A percentile compares a stretch with the other conserved stretches of the same genome.
Conservation (phyloP, 1,140 invertebrate species). For the Heliconius eleuchia region DNA sequence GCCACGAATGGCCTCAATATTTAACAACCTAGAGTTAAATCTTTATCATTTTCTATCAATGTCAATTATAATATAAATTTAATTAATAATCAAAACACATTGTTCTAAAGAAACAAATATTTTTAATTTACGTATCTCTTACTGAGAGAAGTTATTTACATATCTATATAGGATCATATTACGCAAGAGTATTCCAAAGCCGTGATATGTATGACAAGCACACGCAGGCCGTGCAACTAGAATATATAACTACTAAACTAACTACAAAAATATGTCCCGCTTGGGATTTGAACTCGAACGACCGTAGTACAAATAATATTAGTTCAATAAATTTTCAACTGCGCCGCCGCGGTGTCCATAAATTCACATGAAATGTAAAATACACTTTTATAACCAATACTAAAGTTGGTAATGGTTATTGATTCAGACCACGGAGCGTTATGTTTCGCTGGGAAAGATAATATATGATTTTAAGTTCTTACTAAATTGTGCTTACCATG, state of each 20-base stretch:
- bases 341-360: background rate
- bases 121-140: too few species aligned
- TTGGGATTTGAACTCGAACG: background rate
- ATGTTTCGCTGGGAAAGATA: background rate
- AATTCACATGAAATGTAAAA: background rate
- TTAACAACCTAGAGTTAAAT: too few species aligned
- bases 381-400: background rate
- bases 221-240: background rate
- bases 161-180: background rate
- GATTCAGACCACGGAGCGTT: background rate
- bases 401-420: constrained; percentile 10
- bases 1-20: too few species aligned
- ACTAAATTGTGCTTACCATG: background rate
- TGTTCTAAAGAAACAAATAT: too few species aligned
- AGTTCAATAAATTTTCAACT: background rate
- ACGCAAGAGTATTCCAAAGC: background rate
- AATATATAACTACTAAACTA: background rate
- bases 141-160: too few species aligned
- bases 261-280: background rate
- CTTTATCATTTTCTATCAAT: too few species aligned
- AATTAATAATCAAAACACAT: too few species aligned
- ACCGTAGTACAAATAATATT: background rate
- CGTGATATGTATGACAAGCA: background rate
- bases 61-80: too few species aligned
- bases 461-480: background rate